Evolutionary conservation across 1,140 invertebrate species (phyloP), one percentile per base, ranked within the genome.

Genomic region (Hypsibius dujardini): DNA sequence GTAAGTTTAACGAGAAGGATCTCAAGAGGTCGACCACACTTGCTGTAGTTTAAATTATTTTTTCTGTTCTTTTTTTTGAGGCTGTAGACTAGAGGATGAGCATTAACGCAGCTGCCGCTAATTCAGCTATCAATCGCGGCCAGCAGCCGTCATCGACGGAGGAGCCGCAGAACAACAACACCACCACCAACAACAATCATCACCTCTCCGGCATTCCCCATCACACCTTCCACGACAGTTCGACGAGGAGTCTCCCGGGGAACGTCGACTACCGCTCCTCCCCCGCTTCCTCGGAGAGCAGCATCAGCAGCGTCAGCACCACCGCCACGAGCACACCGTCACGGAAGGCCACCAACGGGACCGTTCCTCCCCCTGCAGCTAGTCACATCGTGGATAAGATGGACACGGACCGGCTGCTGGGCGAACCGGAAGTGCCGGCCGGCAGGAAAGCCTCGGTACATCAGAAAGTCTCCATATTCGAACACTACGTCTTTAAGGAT

Each of bases 401-500:
- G 46, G 62, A 72, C 71, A 76, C 82, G 2, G 88, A 88, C 73
- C 88, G 87, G 77, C 84, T 84, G 75, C 84, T 87, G 72, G 62
- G 12, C 45, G 62, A 67, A 42, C 62, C 62, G 42, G 62, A 12
- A 12, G 45, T 15, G 62, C 12, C 42, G 12, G 12, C 62, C 3
- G 50, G n/a, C n/a, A 12, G 62, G 12, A 12, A 45, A 67, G 62
- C 62, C 62, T 15, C 12, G 3, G 62, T 67, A 7, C 62, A 67
- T 42, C 62, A 67, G 42, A 67, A 12, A 12, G 62, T 67, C 12
- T 87, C 86, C 71, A 85, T 93, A 74, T 90, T 92, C 77, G 90
- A 92, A 76, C 92, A 92, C 80, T 93, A 92, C 79, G 82, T 85
- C 75, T 83, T 93, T 70, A 92, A 92, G 82, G 90, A 92, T 79